A percentile compares a stretch with the other conserved stretches of the same genome.
Conservation (phyloP, 1,140 invertebrate genomes). For the Rhyacophila brunnea region DNA sequence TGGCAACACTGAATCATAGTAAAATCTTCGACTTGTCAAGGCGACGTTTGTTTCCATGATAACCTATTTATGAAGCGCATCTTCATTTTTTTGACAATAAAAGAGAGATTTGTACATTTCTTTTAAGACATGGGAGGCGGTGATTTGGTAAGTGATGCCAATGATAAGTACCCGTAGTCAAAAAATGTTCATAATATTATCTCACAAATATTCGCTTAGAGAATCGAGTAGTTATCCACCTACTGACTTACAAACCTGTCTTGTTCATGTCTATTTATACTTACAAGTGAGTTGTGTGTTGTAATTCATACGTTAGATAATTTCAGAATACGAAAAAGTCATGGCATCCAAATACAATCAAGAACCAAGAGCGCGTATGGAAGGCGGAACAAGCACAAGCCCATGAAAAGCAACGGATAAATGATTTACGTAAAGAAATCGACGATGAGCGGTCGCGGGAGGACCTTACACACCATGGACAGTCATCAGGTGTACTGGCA, state of each 20-base stretch:
- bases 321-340: constrained; percentile 73
- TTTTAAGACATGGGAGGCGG: constrained; percentile 55
- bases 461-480: constrained; percentile 63
- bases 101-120: not conserved
- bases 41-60: no score
- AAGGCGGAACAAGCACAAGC: constrained; percentile 73
- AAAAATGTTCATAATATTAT: no score
- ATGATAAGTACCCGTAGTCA: no score
- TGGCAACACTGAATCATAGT: no score
- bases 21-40: no score
- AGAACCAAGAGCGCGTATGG: constrained; percentile 76
- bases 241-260: no score
- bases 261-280: no score
- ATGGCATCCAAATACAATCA: constrained; percentile 77
- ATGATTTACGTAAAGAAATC: constrained; percentile 67
- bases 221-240: no score
- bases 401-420: constrained; percentile 65
- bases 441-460: constrained; percentile 65
- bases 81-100: no score
- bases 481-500: constrained; percentile 56
- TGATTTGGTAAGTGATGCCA: constrained; percentile 53
- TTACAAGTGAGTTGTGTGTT: no score
- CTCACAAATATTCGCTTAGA: no score
- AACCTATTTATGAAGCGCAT: no score
- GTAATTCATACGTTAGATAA: not conserved